A percentile compares a stretch with the other conserved stretches of the same genome.
These are phyloP conservation scores for Equus quagga DNA, from an alignment of 2,113 vertebrate genomes.

Conservation along the genomic window DNA sequence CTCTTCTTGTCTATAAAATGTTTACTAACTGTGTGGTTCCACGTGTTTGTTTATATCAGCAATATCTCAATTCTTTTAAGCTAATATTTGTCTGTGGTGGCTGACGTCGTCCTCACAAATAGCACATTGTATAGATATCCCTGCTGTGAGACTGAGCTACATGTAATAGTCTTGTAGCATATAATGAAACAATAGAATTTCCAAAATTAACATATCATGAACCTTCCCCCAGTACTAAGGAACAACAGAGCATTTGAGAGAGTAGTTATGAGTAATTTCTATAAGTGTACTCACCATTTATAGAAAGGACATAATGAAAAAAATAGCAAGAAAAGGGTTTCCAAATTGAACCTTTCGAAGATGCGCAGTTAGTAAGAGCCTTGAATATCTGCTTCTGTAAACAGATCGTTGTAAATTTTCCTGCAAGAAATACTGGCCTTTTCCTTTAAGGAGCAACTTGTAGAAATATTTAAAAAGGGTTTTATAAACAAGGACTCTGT, in stretches of 20 bases:
- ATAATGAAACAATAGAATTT: constrained; percentile 65
- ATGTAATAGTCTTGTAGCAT: constrained; percentile 15
- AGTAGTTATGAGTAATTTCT: constrained; percentile 36
- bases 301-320: constrained; percentile 33
- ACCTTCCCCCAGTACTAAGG: not conserved
- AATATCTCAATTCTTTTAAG: constrained; percentile 32
- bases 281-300: not conserved
- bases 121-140: not conserved
- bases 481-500: not conserved
- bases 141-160: constrained; percentile 50
- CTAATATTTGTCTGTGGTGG: not conserved
- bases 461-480: not conserved
- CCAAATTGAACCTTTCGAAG: not conserved
- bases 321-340: not conserved
- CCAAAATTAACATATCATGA: not conserved
- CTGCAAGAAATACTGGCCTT: not conserved
- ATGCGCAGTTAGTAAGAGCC: not conserved
- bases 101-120: constrained; percentile 23
- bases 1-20: constrained; percentile 66
- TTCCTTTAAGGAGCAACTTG: not conserved
- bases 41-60: constrained; percentile 61
- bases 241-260: constrained; percentile 21
- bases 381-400: constrained; percentile 15
- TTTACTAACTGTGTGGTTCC: constrained; percentile 55
- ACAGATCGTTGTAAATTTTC: not conserved